Percentiles rank a stretch among this genome's conserved stretches.
Evolutionary conservation across 1,140 invertebrate genomes (phyloP).

Genomic region (Phthorimaea operculella): DNA sequence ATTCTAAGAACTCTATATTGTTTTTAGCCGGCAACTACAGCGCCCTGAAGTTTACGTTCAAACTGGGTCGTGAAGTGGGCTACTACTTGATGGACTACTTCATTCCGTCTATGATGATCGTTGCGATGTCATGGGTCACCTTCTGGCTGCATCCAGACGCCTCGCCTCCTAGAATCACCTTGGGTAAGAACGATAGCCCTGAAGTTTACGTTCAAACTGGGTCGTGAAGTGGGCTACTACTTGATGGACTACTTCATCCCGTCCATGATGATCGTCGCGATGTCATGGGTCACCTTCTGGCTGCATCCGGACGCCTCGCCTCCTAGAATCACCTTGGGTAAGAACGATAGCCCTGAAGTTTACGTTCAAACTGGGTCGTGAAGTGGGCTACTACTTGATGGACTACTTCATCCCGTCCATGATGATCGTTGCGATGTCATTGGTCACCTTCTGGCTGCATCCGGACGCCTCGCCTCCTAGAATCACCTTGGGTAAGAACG

Average conservation of each 20-base stretch:
- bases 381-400: conserved; percentile 90
- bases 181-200: conserved; percentile 79
- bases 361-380: conserved; percentile 79
- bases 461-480: conserved; percentile 85
- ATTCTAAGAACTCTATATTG: conserved; percentile 1
- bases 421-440: conserved; percentile 87
- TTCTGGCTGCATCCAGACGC: conserved; percentile 92
- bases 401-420: conserved; percentile 92
- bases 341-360: conserved; percentile 77
- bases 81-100: conserved; percentile 93
- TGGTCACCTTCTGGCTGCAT: conserved; percentile 92
- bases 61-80: conserved; percentile 82
- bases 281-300: conserved; percentile 94
- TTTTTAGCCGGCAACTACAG: conserved; percentile 85
- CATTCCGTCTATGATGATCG: conserved; percentile 88
- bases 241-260: conserved; percentile 92
- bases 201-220: conserved; percentile 80
- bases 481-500: conserved; percentile 78
- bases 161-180: conserved; percentile 81
- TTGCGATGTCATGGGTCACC: conserved; percentile 90
- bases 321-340: conserved; percentile 82
- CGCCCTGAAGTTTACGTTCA: conserved; percentile 80
- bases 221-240: conserved; percentile 87
- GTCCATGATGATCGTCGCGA: conserved; percentile 86
- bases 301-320: conserved; percentile 87